Evolutionary conservation across 2,888 invertebrate species (phyloP).

Genomic region (Subacronicta megacephala): DNA sequence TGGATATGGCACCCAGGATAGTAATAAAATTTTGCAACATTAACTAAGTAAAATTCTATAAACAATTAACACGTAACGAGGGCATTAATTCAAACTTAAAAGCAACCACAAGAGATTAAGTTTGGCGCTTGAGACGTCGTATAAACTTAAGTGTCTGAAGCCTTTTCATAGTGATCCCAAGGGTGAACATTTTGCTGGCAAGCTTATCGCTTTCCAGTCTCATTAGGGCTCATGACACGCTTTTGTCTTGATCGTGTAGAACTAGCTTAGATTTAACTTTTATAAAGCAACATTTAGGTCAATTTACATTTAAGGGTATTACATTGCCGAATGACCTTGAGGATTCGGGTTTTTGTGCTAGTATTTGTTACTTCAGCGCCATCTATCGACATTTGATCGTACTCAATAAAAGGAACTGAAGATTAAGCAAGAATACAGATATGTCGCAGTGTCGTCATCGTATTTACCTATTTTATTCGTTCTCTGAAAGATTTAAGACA

Average conservation of each 20-base stretch:
- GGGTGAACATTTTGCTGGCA: constrained; percentile 60
- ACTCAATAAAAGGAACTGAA: no score
- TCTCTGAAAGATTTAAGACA: no score
- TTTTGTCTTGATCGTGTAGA: constrained; percentile 56
- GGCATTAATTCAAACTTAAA: constrained; percentile 34
- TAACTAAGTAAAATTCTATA: constrained; percentile 22
- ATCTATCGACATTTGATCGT: no score
- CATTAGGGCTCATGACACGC: constrained; percentile 64
- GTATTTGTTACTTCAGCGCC: no score
- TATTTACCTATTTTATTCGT: no score
- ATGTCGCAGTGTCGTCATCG: no score
- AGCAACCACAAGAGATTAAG: constrained; percentile 35
- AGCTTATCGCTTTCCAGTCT: constrained; percentile 66
- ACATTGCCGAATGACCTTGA: no score
- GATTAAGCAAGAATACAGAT: no score
- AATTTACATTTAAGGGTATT: no score
- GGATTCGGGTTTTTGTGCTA: no score
- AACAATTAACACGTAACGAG: constrained; percentile 15
- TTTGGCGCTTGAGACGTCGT: constrained; percentile 40
- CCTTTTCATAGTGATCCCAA: constrained; percentile 65
- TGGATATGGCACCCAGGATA: no score
- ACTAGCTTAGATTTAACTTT: constrained; percentile 30
- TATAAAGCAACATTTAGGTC: constrained; percentile 30
- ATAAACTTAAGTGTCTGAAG: constrained; percentile 55
- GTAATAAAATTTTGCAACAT: constrained; percentile 12